A percentile compares a stretch with the other conserved stretches of the same genome.
Conservation (phyloP, 1,140 invertebrate genomes). For the Neelides sp. region DNA sequence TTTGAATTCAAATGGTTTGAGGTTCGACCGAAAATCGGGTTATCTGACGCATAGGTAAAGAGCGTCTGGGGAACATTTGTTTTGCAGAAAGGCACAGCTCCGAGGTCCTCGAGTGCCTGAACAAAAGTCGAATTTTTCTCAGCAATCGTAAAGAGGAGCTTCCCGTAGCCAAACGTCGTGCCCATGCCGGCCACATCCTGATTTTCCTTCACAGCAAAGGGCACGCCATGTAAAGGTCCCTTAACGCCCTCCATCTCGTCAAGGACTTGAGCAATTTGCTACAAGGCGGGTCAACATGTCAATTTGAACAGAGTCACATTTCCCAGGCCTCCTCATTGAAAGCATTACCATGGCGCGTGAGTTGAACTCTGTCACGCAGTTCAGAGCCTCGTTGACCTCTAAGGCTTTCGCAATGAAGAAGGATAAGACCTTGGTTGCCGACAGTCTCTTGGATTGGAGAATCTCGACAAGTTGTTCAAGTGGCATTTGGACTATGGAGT, state of each 20-base stretch:
- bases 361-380: conserved; percentile 35
- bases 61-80: conserved; percentile 39
- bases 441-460: conserved; percentile 20
- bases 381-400: conserved; percentile 32
- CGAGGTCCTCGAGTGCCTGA: conserved; percentile 31
- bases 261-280: conserved; percentile 33
- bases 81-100: conserved; percentile 39
- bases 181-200: conserved; percentile 37
- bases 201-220: conserved; percentile 36
- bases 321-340: background rate
- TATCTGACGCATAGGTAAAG: conserved; percentile 35
- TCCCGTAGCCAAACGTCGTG: conserved; percentile 36
- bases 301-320: background rate
- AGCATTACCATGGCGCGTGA: conserved; percentile 30
- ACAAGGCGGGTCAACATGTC: background rate
- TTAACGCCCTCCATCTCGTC: conserved; percentile 30
- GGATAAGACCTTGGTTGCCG: conserved; percentile 17
- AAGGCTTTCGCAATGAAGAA: conserved; percentile 33
- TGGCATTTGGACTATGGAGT: conserved; percentile 5
- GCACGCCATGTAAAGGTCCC: conserved; percentile 35
- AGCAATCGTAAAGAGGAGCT: conserved; percentile 34
- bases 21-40: conserved; percentile 39
- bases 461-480: conserved; percentile 18
- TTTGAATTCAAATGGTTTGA: conserved; percentile 34
- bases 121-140: conserved; percentile 34